phyloP scores from a whole-genome alignment of 2,797 vertebrate genomes.

The Myotis planiceps region DNA sequence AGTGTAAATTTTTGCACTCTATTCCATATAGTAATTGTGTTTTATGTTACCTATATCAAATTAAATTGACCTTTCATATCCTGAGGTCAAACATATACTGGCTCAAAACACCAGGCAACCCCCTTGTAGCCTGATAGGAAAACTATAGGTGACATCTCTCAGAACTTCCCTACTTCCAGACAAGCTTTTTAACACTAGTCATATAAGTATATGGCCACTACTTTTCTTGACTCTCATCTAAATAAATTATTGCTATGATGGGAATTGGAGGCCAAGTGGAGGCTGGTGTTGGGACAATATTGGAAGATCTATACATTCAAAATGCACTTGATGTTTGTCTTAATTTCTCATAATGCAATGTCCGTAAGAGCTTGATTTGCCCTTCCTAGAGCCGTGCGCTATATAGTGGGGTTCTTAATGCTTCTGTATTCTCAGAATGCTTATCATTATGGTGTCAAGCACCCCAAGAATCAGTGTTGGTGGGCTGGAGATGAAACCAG shows the following conservation, averaged over 20 bases:
- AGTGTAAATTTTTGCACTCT: not conserved
- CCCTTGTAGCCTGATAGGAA: not conserved
- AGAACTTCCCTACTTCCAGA: not conserved
- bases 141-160: not conserved
- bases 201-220: not conserved
- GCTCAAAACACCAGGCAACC: not conserved
- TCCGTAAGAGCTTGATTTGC: not conserved
- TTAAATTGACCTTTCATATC: not conserved
- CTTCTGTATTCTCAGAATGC: not conserved
- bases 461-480: not conserved
- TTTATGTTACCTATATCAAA: not conserved
- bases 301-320: not conserved
- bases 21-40: not conserved
- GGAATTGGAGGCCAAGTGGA: not conserved
- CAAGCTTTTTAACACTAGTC: not conserved
- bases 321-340: not conserved
- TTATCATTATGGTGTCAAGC: not conserved
- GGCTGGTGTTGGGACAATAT: not conserved
- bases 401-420: rapidly evolving
- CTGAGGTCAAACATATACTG: no score
- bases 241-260: not conserved
- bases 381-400: not conserved
- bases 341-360: not conserved
- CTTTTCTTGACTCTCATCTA: not conserved
- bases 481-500: not conserved